Evolutionary conservation across 2,797 vertebrate genomes (phyloP), one percentile per base, ranked within the genome.

Genomic region (Gambelia wislizenii): DNA sequence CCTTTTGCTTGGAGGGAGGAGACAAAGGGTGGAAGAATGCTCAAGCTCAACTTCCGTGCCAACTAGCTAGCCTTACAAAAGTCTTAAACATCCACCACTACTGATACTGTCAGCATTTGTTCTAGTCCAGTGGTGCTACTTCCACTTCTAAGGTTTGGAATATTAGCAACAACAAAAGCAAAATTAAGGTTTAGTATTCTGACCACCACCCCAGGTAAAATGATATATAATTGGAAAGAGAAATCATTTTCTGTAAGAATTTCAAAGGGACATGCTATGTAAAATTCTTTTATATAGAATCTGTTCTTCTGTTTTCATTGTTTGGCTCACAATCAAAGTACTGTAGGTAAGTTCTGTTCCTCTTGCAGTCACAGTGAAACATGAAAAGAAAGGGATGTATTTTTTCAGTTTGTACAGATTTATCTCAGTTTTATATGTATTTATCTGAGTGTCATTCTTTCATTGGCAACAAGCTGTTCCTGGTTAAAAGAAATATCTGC

Each of bases 361-460:
- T 78, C 93, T 94, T 93, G 92, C 90, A 95, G 86, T 93, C 90
- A 88, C 89, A 91, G 93, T 59, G 92, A 84, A n/a, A 30, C 9
- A 33, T 22, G 47, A 64, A 39, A 4, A 80, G 75, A 52, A 2
- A 59, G 52, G 89, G 92, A 91, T 89, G 88, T 93, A 74, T 94
- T 91, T 92, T 83, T 93, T 2, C 91, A 87, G 93, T 92, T 91
- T 95, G 89, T 92, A 93, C 91, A 94, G 88, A 85, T 89, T 96
- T 96, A 93, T 94, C 93, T 95, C 93, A 86, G 78, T 95, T 94
- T 93, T 94, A 88, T 95, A 92, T 92, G 89, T 91, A 89, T 94
- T 93, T 93, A 67, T 33, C 30, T 4, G 30, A 67, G 33, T 33
- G 33, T 33, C 64, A 92, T 93, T 95, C 91, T 93, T 95, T 89